A percentile compares a stretch with the other conserved stretches of the same genome.
Conservation (phyloP, 2,797 vertebrate genomes). For the Sylvia borin region DNA sequence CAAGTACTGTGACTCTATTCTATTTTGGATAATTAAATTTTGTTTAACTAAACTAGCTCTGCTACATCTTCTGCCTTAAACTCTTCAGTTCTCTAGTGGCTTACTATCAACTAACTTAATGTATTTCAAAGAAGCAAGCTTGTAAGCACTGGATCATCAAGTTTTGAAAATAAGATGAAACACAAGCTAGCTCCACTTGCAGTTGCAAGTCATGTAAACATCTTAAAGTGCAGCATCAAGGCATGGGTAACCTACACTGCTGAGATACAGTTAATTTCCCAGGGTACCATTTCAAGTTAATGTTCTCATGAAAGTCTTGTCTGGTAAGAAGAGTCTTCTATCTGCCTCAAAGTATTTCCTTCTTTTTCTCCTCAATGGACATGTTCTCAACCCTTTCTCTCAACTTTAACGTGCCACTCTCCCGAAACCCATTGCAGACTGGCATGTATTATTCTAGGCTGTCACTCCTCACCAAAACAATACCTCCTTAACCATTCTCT, state of each 20-base stretch:
- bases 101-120: neutral
- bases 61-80: neutral
- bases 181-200: neutral
- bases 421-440: fast-evolving
- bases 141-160: neutral
- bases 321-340: neutral
- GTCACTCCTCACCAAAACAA: neutral
- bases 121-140: neutral
- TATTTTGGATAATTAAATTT: neutral
- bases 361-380: neutral
- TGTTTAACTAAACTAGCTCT: neutral
- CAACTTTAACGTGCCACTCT: neutral
- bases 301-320: neutral
- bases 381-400: neutral
- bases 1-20: neutral
- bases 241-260: neutral
- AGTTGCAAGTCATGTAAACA: neutral
- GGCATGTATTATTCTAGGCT: neutral
- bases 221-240: neutral
- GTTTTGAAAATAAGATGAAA: neutral
- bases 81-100: neutral
- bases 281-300: neutral
- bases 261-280: neutral
- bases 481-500: neutral
- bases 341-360: neutral